Evolutionary conservation across 2,888 invertebrate species (phyloP).

Genomic region (Apamea crenata): DNA sequence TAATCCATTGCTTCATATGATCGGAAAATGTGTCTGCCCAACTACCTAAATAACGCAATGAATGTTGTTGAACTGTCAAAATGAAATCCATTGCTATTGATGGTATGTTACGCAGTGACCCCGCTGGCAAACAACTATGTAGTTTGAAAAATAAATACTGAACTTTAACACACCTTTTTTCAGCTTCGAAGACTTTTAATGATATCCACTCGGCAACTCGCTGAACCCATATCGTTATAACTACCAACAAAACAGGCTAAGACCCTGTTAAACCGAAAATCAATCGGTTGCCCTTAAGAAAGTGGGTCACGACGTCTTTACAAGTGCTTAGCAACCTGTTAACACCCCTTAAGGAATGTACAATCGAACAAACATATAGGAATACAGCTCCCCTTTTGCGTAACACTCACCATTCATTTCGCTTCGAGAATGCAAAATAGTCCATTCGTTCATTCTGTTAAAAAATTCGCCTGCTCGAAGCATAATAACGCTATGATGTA

Average conservation of each 20-base stretch:
- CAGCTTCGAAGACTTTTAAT: neutral
- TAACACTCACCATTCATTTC: neutral
- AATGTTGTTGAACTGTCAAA: too few species aligned
- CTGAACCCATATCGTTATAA: slow-evolving; percentile 28
- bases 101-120: too few species aligned
- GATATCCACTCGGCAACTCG: neutral
- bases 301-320: slow-evolving; percentile 41
- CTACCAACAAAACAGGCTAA: slow-evolving; percentile 4
- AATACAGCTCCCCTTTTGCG: neutral
- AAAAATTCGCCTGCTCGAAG: neutral
- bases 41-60: too few species aligned
- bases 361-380: slow-evolving; percentile 14
- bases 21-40: too few species aligned
- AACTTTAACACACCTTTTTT: neutral
- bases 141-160: neutral
- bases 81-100: too few species aligned
- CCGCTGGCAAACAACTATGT: too few species aligned
- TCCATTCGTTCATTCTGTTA: neutral
- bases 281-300: slow-evolving; percentile 44
- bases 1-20: too few species aligned
- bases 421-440: neutral
- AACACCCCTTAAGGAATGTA: slow-evolving; percentile 11
- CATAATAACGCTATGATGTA: neutral
- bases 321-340: slow-evolving; percentile 46
- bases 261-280: slow-evolving; percentile 45